Conservation (phyloP, 2,113 vertebrate species). For the Microtus ochrogaster region DNA sequence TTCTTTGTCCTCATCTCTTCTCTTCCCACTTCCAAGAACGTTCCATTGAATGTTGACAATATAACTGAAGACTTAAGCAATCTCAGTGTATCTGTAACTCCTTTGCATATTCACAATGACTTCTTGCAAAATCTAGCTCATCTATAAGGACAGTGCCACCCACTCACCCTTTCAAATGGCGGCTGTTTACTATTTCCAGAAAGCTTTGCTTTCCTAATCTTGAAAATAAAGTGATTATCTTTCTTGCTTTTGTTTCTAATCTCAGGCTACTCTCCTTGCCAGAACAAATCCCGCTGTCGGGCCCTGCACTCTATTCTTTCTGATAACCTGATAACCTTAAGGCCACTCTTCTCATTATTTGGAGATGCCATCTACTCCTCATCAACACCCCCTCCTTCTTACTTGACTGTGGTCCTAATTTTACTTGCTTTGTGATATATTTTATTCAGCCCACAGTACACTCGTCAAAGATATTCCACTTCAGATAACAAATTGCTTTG, state of each 20-base stretch:
- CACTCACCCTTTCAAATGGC: background rate
- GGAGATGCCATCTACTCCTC: background rate
- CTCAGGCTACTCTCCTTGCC: background rate
- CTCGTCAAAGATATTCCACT: conserved; percentile 15
- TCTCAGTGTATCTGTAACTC: background rate
- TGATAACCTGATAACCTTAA: background rate
- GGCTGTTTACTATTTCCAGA: background rate
- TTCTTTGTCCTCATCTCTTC: background rate
- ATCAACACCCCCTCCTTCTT: background rate
- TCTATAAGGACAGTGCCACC: background rate
- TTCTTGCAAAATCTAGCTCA: background rate
- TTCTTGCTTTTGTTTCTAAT: background rate
- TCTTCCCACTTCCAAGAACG: background rate
- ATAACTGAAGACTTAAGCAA: background rate
- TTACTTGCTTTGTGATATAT: background rate
- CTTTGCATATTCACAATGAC: background rate
- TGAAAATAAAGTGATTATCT: background rate
- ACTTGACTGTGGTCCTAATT: background rate
- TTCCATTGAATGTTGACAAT: background rate
- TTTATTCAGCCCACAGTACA: background rate
- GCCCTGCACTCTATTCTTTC: background rate
- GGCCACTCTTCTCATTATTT: background rate
- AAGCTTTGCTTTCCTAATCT: background rate
- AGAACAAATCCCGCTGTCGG: background rate
- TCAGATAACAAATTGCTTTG: background rate